Base-by-base conservation (phyloP, 1,140 invertebrate genomes). In the Drosophila dunni region DNA sequence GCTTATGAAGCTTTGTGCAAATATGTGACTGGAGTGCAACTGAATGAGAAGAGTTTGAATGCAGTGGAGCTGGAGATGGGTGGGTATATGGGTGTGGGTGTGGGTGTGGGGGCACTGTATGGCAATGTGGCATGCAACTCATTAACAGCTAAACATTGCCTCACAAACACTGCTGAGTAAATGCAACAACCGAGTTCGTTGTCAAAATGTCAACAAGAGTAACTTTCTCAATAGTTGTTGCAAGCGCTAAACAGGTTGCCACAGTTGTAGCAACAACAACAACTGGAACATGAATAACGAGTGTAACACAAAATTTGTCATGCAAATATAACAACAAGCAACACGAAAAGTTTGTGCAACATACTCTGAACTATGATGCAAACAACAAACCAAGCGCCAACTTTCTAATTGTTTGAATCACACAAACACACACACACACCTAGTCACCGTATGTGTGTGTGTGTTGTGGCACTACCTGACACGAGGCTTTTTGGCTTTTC, bases 371-470 rank as follows among this genome's bases (percentile, higher is more conserved):
- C 75, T 61, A 54, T 67, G 62, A 83, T 79, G 61, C 51, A 57
- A 70, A 80, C 71, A 67, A 81, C 83, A 79, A 73, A 45, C 56
- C 69, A 58, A 66, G 69, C 51, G 68, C 50, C 74, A 88, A 86
- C 73, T 88, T 86, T 84, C 38, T 86, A 86, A 86, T 86, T 86
- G 83, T 88, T 85, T 88, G 65, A 86, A 86, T 83, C 83, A 77
- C 76, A 89, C 71, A 82, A 71, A 86, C 64, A 79, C 50, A 64
- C 64, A 61, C 74, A 40, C 76, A 66, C 50, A 74, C 78, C 64
- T 68, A 61, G 46, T 13, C 51, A n/a, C n/a, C n/a, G n/a, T 70
- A 9, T 64, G 20, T 54, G 45, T 66, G 8, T 45, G 34, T 64
- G 63, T 57, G 53, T 40, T 70, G 78, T 40, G 63, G 53, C 36